Evolutionary conservation across 2,888 invertebrate genomes (phyloP).

Genomic region (Chymomyza amoena): DNA sequence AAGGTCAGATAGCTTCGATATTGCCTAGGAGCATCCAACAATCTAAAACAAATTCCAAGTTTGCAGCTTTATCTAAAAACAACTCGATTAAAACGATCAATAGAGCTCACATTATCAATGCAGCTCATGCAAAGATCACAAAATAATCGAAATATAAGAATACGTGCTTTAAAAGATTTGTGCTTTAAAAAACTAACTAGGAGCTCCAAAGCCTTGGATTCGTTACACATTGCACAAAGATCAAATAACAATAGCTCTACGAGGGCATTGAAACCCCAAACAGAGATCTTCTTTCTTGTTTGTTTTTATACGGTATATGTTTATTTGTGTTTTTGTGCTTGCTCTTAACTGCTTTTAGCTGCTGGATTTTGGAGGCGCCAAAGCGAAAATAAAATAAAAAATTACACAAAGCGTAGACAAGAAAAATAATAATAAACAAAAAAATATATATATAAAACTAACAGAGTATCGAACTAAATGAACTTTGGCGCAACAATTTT

Average conservation of each 20-base stretch:
- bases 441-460: background rate
- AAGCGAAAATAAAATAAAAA: constrained; percentile 28
- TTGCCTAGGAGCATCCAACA: no score
- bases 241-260: background rate
- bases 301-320: constrained; percentile 10
- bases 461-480: background rate
- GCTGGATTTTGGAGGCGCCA: constrained; percentile 9
- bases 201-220: background rate
- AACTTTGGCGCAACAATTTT: background rate
- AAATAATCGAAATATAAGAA: background rate
- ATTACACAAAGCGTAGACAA: background rate
- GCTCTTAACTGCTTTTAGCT: background rate
- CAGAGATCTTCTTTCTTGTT: background rate
- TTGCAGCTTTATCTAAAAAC: no score
- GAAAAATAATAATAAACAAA: background rate
- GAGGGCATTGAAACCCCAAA: background rate
- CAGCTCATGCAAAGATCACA: no score
- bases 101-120: no score
- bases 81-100: no score
- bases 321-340: constrained; percentile 13
- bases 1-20: no score
- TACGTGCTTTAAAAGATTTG: background rate
- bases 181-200: background rate
- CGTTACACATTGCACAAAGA: background rate
- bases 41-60: no score